phyloP scores from a whole-genome alignment of 2,888 invertebrate species.

The Hirtodrosophila duncani region DNA sequence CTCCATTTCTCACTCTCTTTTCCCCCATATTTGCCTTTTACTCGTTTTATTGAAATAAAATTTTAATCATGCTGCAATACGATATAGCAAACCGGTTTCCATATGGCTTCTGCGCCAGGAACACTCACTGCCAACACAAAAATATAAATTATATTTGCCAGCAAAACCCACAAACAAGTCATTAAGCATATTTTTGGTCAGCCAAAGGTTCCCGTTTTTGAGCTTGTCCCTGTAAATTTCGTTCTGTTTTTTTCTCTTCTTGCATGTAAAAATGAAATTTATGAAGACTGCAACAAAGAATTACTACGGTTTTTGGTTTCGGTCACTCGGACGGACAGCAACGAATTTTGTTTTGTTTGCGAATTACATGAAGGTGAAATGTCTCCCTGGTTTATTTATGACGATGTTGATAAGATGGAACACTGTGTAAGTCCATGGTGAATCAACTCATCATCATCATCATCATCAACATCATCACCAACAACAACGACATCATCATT shows the following conservation, averaged over 20 bases:
- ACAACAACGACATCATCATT: slow-evolving; percentile 5
- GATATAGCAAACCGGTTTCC: slow-evolving; percentile 39
- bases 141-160: slow-evolving; percentile 68
- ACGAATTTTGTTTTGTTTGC: slow-evolving; percentile 14
- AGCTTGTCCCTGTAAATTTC: too few species aligned
- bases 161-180: slow-evolving; percentile 67
- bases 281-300: slow-evolving; percentile 65
- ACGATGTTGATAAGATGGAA: slow-evolving; percentile 56
- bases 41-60: slow-evolving; percentile 52
- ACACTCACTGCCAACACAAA: slow-evolving; percentile 23
- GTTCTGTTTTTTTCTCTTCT: slow-evolving; percentile 22
- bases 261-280: slow-evolving; percentile 60
- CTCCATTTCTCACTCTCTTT: too few species aligned
- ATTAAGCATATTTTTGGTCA: slow-evolving; percentile 60
- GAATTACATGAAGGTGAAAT: slow-evolving; percentile 13
- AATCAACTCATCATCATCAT: slow-evolving; percentile 18
- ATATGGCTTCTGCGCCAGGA: slow-evolving; percentile 1
- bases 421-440: slow-evolving; percentile 48
- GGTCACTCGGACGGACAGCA: slow-evolving; percentile 11
- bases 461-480: slow-evolving; percentile 3
- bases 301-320: too few species aligned
- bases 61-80: slow-evolving; percentile 48
- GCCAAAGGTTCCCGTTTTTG: slow-evolving; percentile 8
- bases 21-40: too few species aligned
- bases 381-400: slow-evolving; percentile 52